Evolutionary conservation across 2,113 vertebrate genomes (phyloP).

Genomic region (Turdus rufiventris): DNA sequence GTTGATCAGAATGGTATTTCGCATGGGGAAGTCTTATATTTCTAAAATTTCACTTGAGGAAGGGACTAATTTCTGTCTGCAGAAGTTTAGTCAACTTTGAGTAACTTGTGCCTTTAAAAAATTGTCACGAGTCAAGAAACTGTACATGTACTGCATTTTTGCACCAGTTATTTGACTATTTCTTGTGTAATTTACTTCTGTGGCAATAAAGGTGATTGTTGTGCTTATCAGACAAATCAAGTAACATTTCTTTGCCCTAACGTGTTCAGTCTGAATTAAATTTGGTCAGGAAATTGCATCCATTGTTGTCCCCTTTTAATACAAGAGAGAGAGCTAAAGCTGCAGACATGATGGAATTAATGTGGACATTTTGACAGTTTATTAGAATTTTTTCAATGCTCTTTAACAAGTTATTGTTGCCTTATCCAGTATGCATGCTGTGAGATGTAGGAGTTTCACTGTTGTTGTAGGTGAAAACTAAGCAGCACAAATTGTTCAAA

Average conservation of each 20-base stretch:
- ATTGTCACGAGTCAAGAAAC: not conserved
- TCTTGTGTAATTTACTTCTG: not conserved
- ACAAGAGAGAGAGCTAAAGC: not conserved
- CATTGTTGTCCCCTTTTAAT: not conserved
- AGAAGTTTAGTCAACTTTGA: not conserved
- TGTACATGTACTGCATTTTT: not conserved
- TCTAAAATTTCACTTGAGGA: not conserved
- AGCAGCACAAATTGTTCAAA: not conserved
- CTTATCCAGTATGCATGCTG: not conserved
- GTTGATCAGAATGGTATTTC: not conserved
- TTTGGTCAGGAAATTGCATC: not conserved
- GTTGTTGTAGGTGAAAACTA: not conserved
- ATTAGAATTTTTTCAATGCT: not conserved
- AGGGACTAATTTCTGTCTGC: not conserved
- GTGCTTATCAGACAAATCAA: slow-evolving; percentile 8
- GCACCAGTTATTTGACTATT: not conserved
- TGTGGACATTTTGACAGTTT: not conserved
- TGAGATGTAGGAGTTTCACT: not conserved
- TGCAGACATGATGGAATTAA: not conserved
- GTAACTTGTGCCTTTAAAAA: not conserved
- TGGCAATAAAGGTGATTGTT: not conserved
- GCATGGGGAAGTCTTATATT: not conserved
- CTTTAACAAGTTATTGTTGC: not conserved
- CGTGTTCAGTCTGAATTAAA: not conserved
- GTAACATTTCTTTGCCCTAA: not conserved